Conservation (phyloP, 2,797 vertebrate genomes). For the Manis pentadactyla region DNA sequence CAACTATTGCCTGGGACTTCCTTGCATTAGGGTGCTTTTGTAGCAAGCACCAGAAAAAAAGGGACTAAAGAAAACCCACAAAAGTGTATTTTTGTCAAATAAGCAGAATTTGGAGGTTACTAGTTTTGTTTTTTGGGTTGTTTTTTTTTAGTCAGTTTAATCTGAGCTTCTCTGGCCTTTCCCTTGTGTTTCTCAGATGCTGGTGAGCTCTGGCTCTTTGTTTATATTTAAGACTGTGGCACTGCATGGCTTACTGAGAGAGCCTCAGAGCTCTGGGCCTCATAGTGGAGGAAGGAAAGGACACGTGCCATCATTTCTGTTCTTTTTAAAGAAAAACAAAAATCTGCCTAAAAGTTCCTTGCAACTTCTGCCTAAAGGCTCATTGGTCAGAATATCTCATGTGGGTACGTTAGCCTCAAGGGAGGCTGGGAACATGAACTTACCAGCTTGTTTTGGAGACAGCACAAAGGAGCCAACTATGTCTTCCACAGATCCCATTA, state of each 20-base stretch:
- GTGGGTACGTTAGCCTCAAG: neutral
- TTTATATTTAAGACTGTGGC: neutral
- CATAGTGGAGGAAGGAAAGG: neutral
- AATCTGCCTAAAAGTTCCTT: neutral
- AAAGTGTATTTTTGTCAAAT: constrained; percentile 10
- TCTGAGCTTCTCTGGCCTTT: neutral
- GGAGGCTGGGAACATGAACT: neutral
- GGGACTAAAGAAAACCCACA: neutral
- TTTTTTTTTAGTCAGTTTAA: neutral
- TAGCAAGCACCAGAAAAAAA: neutral
- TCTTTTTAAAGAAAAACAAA: constrained; percentile 5
- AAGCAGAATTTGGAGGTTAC: neutral
- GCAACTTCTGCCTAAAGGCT: constrained; percentile 7
- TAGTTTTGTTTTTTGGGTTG: neutral
- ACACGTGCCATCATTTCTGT: neutral
- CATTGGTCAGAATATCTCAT: neutral
- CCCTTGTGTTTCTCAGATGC: neutral
- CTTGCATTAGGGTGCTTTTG: neutral
- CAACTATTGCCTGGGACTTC: neutral
- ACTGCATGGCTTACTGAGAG: neutral
- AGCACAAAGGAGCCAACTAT: neutral
- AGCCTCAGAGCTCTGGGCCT: neutral
- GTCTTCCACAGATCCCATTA: neutral
- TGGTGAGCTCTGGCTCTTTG: neutral
- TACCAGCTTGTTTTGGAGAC: neutral